Conservation (phyloP, 2,888 invertebrate species). For the Adela reaumurella region DNA sequence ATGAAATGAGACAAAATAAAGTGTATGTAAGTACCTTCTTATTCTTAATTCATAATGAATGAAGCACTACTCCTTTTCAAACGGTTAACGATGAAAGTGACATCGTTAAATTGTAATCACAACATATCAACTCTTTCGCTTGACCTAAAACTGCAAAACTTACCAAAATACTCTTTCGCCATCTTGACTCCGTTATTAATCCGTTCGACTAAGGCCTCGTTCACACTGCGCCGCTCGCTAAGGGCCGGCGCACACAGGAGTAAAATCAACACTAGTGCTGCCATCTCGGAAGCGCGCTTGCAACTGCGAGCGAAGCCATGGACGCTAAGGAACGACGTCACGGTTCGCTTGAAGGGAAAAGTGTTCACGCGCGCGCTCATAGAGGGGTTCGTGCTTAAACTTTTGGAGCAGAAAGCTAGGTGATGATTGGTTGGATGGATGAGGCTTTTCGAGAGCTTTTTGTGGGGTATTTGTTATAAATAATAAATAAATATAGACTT, state of each 20-base stretch:
- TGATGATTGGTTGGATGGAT: too few species aligned
- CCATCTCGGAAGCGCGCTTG: slow-evolving; percentile 30
- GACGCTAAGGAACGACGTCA: slow-evolving; percentile 11
- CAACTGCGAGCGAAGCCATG: slow-evolving; percentile 23
- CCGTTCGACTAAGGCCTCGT: slow-evolving; percentile 33
- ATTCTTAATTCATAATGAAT: too few species aligned
- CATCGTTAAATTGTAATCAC: too few species aligned
- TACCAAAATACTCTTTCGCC: slow-evolving; percentile 41
- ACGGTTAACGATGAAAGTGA: too few species aligned
- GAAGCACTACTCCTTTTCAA: too few species aligned
- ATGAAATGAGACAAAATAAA: too few species aligned
- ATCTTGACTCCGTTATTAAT: slow-evolving; percentile 41
- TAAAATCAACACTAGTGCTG: slow-evolving; percentile 25
- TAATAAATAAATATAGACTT: too few species aligned
- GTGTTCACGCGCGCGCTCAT: slow-evolving; percentile 27
- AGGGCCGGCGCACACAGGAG: neutral
- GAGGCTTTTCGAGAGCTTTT: too few species aligned
- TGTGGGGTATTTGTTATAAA: too few species aligned
- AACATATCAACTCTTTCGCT: too few species aligned
- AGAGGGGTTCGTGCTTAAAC: neutral
- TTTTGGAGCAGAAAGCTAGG: neutral
- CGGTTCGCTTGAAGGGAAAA: slow-evolving; percentile 33
- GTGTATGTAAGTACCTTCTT: too few species aligned
- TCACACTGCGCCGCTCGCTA: slow-evolving; percentile 10
- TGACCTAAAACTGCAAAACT: slow-evolving; percentile 15